phyloP scores from a whole-genome alignment of 2,888 invertebrate species.

The Chymomyza amoena region DNA sequence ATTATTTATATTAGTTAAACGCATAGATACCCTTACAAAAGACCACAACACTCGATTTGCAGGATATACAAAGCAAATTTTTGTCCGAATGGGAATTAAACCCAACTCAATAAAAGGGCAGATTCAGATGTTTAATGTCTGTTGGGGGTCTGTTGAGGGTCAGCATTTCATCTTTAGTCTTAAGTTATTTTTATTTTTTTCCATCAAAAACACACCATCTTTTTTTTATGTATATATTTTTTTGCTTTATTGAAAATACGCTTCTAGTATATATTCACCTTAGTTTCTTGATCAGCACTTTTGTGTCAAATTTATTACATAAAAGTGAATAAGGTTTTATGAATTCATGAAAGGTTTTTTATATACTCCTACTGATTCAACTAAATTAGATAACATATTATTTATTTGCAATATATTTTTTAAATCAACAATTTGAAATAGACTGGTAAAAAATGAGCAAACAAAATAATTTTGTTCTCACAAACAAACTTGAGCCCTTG shows the following conservation, averaged over 20 bases:
- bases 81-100: too few species aligned
- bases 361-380: slow-evolving; percentile 9
- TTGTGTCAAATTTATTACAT: slow-evolving; percentile 45
- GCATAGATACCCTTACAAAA: too few species aligned
- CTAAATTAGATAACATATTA: slow-evolving; percentile 62
- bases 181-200: background rate
- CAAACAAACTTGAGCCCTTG: slow-evolving; percentile 41
- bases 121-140: too few species aligned
- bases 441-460: slow-evolving; percentile 42
- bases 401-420: slow-evolving; percentile 15
- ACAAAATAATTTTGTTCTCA: slow-evolving; percentile 28
- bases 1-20: too few species aligned
- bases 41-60: too few species aligned
- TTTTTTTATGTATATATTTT: slow-evolving; percentile 34
- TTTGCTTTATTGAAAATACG: slow-evolving; percentile 71
- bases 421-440: slow-evolving; percentile 51
- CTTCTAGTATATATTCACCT: slow-evolving; percentile 49
- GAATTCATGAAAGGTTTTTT: slow-evolving; percentile 16
- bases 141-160: too few species aligned
- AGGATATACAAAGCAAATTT: too few species aligned
- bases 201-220: background rate
- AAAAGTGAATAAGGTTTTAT: slow-evolving; percentile 31
- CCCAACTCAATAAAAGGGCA: too few species aligned
- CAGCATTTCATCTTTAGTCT: too few species aligned
- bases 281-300: slow-evolving; percentile 24